Percentiles rank a stretch among this genome's conserved stretches.
These are phyloP conservation scores for Nymphicus hollandicus DNA, from an alignment of 2,113 vertebrate species.

Conservation along the genomic window DNA sequence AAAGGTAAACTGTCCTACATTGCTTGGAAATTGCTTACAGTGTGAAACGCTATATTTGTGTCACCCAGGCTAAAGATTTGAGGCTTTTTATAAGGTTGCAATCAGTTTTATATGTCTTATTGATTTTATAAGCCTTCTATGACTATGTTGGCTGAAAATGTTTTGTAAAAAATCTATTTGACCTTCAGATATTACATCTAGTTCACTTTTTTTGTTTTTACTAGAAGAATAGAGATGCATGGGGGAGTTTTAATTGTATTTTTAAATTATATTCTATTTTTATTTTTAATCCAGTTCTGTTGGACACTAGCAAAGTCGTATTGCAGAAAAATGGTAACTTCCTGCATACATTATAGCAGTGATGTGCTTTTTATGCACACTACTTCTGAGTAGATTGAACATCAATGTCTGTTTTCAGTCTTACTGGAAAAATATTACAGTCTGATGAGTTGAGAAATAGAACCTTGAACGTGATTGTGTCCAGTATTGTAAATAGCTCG, in stretches of 20 bases:
- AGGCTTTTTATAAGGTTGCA: neutral
- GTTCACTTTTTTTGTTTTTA: neutral
- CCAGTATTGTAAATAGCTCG: neutral
- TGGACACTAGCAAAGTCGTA: neutral
- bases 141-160: neutral
- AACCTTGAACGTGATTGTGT: neutral
- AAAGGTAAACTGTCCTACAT: neutral
- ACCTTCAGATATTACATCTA: neutral
- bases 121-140: neutral
- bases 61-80: neutral
- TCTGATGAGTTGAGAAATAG: neutral
- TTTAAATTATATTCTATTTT: neutral
- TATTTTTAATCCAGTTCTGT: neutral
- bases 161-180: neutral
- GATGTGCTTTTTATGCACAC: neutral
- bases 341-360: neutral
- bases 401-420: neutral
- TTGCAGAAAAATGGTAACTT: neutral
- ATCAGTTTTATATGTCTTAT: neutral
- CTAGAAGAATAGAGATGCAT: neutral
- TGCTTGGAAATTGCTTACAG: neutral
- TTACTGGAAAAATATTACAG: neutral
- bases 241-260: neutral
- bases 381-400: neutral
- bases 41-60: neutral